These are phyloP conservation scores for Parambassis ranga DNA, from an alignment of 2,797 vertebrate species.

Conservation along the genomic window DNA sequence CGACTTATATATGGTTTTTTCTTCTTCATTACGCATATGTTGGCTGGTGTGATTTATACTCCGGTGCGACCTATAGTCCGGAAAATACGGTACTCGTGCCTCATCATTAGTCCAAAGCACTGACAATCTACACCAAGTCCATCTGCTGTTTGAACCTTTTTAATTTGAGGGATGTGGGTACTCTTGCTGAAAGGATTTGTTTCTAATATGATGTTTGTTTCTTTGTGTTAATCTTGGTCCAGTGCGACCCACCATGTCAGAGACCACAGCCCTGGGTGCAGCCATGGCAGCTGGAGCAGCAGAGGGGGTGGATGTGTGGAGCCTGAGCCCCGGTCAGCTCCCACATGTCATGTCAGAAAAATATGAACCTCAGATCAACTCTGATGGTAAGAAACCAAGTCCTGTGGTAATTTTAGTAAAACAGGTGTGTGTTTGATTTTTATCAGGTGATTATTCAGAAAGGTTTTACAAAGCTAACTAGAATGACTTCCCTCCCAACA, in stretches of 20 bases:
- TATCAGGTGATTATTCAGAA: too few species aligned
- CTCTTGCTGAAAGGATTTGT: neutral
- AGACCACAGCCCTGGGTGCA: conserved; percentile 91
- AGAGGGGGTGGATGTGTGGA: conserved; percentile 90
- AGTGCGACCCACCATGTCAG: conserved; percentile 90
- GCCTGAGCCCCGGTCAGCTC: conserved; percentile 78
- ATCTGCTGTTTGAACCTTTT: too few species aligned
- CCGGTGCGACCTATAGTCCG: too few species aligned
- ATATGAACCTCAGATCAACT: conserved; percentile 89
- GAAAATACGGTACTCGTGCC: too few species aligned
- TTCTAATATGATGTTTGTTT: neutral
- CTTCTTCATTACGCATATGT: too few species aligned
- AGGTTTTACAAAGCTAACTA: too few species aligned
- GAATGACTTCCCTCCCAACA: too few species aligned
- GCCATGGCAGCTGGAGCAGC: conserved; percentile 94
- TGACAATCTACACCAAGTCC: too few species aligned
- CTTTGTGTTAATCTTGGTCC: neutral
- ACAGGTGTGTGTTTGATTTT: neutral
- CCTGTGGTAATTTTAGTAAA: too few species aligned
- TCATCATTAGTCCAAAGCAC: too few species aligned
- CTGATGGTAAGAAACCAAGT: conserved; percentile 78
- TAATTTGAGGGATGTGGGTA: neutral
- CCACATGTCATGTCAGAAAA: conserved; percentile 81
- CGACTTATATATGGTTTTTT: too few species aligned
- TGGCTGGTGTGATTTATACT: too few species aligned